Base-by-base conservation (phyloP, 1,140 invertebrate genomes). In the Tetramorium simillimum region DNA sequence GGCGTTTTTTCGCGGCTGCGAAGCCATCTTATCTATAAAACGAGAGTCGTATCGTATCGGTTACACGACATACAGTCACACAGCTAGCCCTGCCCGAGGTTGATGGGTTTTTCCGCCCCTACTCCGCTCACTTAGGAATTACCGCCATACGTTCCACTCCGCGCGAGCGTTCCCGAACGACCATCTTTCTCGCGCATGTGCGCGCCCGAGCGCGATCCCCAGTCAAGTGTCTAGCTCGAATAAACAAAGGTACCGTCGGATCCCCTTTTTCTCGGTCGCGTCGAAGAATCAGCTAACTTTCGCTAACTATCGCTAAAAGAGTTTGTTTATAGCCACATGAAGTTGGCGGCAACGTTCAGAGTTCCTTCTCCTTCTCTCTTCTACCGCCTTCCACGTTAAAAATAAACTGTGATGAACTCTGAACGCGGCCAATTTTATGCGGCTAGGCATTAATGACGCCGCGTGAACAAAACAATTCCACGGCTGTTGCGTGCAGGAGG, bases 81-180 rank as follows among this genome's bases (percentile, higher is more conserved):
- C 67, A 72, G 84, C 70, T 87, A 85, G 84, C 69, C 70, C 84
- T 89, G 89, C 67, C 72, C 87, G 85, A 87, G 85, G 65, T 85
- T 72, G 85, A 84, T 91, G 91, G 91, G 91, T 92, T 92, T 92
- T 92, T 63, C 90, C 90, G 86, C 86, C 88, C 86, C 88, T 91
- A 87, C 90, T 82, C 21, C 37, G 14, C 24, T 62, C 56, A 10
- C 37, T 77, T 4, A 40, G 37, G 53, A 77, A 77, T 77, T 77
- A 62, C 56, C 75, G 73, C 56, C n/a, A 6, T 4, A 40, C 40
- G 65, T 7, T 46, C 60, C 28, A 3, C 28, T 37, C 14, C 9
- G 21, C 10, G 37, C 56, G 46, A 33, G 9, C 16, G 14, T 21
- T 14, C 33, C 14, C 18, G 9, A 53, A 72, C 7, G n/a, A 3